phyloP scores from a whole-genome alignment of 2,888 invertebrate species.

The Stomorhina lunata region DNA sequence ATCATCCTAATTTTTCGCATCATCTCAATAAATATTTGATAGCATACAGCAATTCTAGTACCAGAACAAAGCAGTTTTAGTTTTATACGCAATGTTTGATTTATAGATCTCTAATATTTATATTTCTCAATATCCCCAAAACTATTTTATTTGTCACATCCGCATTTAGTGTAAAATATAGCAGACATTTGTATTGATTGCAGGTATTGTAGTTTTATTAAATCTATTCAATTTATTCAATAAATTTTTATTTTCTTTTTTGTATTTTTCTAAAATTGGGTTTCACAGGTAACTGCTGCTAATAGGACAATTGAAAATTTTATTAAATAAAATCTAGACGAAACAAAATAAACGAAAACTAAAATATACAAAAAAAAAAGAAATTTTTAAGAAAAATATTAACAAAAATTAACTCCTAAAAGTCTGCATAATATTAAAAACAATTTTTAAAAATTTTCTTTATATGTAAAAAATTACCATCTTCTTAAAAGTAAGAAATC shows the following conservation, averaged over 20 bases:
- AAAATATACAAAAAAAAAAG: neutral
- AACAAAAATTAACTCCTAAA: too few species aligned
- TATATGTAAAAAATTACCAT: too few species aligned
- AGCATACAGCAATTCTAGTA: neutral
- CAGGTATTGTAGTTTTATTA: neutral
- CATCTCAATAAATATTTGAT: neutral
- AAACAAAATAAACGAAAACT: neutral
- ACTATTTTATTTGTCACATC: conserved; percentile 32
- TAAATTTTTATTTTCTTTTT: neutral
- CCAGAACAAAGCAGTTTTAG: conserved; percentile 18
- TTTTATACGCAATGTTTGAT: conserved; percentile 36
- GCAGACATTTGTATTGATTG: conserved; percentile 3
- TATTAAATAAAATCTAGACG: neutral
- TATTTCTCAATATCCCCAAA: neutral
- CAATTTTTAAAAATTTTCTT: too few species aligned
- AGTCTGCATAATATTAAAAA: too few species aligned
- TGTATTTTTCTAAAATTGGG: neutral
- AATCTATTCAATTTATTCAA: conserved; percentile 8
- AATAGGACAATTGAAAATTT: neutral
- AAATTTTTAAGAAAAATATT: too few species aligned
- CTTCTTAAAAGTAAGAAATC: too few species aligned
- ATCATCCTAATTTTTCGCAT: neutral
- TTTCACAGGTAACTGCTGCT: neutral
- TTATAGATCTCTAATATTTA: neutral
- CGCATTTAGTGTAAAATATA: conserved; percentile 2